These are phyloP conservation scores for Ispidina picta DNA, from an alignment of 2,797 vertebrate species.

Conservation along the genomic window DNA sequence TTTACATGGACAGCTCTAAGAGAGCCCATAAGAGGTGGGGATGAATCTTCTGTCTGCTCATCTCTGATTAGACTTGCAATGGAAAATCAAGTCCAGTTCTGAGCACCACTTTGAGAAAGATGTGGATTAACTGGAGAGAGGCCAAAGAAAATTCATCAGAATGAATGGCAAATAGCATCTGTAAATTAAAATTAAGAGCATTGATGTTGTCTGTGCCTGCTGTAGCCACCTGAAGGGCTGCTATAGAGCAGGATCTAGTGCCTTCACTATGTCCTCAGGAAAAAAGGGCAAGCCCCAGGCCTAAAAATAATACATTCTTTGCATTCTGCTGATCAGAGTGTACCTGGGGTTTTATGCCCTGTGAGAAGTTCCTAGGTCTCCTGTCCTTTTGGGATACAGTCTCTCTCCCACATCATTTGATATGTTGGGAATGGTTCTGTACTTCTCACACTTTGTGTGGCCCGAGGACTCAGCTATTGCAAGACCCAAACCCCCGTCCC, in stretches of 20 bases:
- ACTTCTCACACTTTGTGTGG: conserved; percentile 10
- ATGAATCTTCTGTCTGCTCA: neutral
- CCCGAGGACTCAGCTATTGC: neutral
- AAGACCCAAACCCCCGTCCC: neutral
- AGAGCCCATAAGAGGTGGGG: neutral
- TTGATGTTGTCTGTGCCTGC: neutral
- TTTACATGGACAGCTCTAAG: neutral
- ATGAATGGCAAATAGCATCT: neutral
- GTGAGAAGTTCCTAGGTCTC: neutral
- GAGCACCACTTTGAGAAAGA: neutral
- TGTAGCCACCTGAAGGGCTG: neutral
- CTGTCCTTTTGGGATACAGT: neutral
- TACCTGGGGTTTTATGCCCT: neutral
- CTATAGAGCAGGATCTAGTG: neutral
- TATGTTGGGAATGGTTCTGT: neutral
- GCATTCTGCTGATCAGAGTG: neutral
- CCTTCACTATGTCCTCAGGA: neutral
- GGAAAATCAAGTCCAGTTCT: neutral
- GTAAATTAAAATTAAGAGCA: neutral
- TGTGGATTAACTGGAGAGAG: neutral
- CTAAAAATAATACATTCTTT: neutral
- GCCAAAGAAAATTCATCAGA: neutral
- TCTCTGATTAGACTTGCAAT: neutral
- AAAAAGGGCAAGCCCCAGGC: neutral
- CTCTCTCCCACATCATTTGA: neutral